Base-by-base conservation (phyloP, 2,888 invertebrate species). In the Chrysolina oricalcia region DNA sequence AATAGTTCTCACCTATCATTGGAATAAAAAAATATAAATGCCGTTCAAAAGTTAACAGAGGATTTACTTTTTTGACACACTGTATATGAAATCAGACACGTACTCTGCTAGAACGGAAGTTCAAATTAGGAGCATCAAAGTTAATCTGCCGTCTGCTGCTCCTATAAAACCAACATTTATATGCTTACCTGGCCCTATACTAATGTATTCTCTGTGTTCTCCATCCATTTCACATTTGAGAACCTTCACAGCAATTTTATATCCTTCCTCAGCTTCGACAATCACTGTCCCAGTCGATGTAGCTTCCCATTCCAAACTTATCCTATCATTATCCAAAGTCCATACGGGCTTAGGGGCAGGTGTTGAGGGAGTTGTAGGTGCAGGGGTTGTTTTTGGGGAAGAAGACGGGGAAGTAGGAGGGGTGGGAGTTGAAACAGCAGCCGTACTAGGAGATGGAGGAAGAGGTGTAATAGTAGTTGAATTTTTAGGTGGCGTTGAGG, bases 201-300 rank as follows among this genome's bases (percentile, higher is more conserved):
- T 76, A n/a, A 76, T 74, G 64, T 70, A 77, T 71, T 78, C 77
- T 17, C 70, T 73, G 59, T 70, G 76, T 70, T 50, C 73, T 9
- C 79, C 78, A 74, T 80, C 75, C 11, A 82, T 46, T 59, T 73
- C 23, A 40, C 81, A 74, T 0, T 75, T n/a, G 2, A 67, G 56
- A 19, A 79, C 66, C 46, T 77, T 77, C 6, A 78, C 75, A 72
- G 74, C 66, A 46, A 81, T 81, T 77, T 82, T 79, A 56, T 79
- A 81, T 17, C 82, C 81, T 50, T 70, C 70, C 6, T 77, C 81
- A 10, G 80, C 79, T 71, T 74, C 43, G 48, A 78, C 48, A 5
- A 70, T 65, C 6, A 76, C 21, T n/a, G 67, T 19, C 19, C 70
- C 40, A 11, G 11, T 40, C 27, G 56, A 68, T 27, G 27, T 50